Percentiles rank a stretch among this genome's conserved stretches.
Conservation (phyloP, 2,888 invertebrate genomes). For the Leptopilina drosophilae region DNA sequence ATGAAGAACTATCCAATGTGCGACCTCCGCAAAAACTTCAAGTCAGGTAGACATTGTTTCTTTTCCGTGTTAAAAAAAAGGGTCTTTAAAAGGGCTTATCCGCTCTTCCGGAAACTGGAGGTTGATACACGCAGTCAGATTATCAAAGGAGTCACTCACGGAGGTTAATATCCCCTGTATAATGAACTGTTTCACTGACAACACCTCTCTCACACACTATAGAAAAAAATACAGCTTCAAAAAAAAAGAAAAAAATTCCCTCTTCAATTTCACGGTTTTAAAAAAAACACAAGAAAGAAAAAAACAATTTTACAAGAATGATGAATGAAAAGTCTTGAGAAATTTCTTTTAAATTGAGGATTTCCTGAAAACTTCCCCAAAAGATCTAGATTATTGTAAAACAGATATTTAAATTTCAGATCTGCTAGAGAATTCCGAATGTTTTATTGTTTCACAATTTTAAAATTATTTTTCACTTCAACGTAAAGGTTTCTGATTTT, state of each 20-base stretch:
- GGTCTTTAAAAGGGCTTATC: slow-evolving; percentile 40
- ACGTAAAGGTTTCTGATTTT: no score
- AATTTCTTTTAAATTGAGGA: neutral
- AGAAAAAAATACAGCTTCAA: neutral
- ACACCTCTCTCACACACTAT: neutral
- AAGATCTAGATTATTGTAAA: no score
- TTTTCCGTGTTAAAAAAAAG: slow-evolving; percentile 17
- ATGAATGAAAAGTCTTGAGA: no score
- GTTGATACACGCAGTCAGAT: slow-evolving; percentile 40
- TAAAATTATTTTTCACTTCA: no score
- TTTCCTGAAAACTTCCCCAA: no score
- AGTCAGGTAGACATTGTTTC: slow-evolving; percentile 18
- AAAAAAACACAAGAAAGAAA: neutral
- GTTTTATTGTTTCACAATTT: no score
- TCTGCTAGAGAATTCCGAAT: no score
- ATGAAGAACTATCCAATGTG: slow-evolving; percentile 34
- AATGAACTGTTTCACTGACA: slow-evolving; percentile 24
- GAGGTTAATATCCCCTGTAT: slow-evolving; percentile 37
- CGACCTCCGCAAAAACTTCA: slow-evolving; percentile 33
- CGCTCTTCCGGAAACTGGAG: slow-evolving; percentile 49
- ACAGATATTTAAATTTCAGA: no score
- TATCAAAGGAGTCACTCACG: slow-evolving; percentile 42
- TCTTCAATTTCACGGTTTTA: neutral
- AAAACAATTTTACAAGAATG: no score
- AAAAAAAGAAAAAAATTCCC: neutral